These are phyloP conservation scores for Isichthys henryi DNA, from an alignment of 2,113 vertebrate species.

Conservation along the genomic window DNA sequence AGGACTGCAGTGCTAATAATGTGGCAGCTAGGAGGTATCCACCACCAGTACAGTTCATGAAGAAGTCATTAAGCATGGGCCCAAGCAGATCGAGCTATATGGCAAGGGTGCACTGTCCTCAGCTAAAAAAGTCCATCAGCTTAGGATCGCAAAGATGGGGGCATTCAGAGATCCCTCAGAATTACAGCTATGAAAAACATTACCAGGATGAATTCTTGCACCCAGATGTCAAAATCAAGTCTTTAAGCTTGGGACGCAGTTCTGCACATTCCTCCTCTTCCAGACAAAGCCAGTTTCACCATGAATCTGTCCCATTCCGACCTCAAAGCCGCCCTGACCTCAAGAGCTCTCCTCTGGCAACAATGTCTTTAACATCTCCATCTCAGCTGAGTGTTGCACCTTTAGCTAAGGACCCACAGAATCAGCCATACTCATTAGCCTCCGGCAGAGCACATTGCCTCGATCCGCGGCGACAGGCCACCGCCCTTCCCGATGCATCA, in stretches of 20 bases:
- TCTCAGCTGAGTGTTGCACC: conserved; percentile 41
- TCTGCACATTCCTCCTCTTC: conserved; percentile 38
- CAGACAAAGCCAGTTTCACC: conserved; percentile 50
- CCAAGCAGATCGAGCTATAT: conserved; percentile 52
- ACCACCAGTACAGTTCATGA: conserved; percentile 57
- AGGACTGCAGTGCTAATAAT: conserved; percentile 50
- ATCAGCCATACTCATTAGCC: conserved; percentile 33
- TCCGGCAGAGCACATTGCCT: conserved; percentile 42
- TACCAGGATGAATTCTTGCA: conserved; percentile 56
- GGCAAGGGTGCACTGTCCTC: conserved; percentile 46
- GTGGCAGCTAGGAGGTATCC: conserved; percentile 56
- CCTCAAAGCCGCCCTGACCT: conserved; percentile 47
- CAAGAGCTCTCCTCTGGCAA: conserved; percentile 42
- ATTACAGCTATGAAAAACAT: conserved; percentile 55
- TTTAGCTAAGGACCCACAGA: conserved; percentile 42
- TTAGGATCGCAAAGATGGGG: conserved; percentile 62
- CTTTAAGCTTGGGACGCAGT: conserved; percentile 51
- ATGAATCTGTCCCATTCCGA: conserved; percentile 43
- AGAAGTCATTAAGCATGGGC: conserved; percentile 59
- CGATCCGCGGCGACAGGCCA: conserved; percentile 53
- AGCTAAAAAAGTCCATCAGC: conserved; percentile 63
- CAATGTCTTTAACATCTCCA: conserved; percentile 45
- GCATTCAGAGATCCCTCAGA: conserved; percentile 54
- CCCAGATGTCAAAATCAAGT: conserved; percentile 50
- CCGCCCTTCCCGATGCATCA: conserved; percentile 52